Conservation (phyloP, 2,113 vertebrate species). For the Stictonetta naevosa region DNA sequence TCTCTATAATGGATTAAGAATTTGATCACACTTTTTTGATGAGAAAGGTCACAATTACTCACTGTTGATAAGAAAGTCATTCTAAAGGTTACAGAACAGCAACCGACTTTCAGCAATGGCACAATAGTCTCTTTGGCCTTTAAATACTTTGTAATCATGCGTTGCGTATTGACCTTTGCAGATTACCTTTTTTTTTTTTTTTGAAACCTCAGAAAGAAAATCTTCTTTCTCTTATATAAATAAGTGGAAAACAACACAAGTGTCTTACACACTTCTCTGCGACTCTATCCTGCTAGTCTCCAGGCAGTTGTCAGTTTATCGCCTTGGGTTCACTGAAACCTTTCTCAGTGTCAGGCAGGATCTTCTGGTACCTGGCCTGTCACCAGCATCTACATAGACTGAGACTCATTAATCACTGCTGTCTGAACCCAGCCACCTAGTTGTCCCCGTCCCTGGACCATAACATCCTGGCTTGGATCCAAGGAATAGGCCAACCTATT, state of each 20-base stretch:
- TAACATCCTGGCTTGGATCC: background rate
- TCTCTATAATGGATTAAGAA: slow-evolving; percentile 13
- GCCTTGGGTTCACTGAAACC: background rate
- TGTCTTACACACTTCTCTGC: background rate
- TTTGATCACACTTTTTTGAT: slow-evolving; percentile 8
- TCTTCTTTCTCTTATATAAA: background rate
- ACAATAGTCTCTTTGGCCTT: background rate
- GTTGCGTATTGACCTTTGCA: slow-evolving; percentile 10
- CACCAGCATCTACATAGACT: background rate
- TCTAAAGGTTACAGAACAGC: slow-evolving; percentile 50
- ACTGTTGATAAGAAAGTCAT: slow-evolving; percentile 21
- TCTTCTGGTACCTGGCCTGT: background rate
- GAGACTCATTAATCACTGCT: no score
- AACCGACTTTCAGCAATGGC: background rate
- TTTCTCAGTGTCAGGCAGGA: background rate
- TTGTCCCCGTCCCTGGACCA: background rate
- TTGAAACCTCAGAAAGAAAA: background rate
- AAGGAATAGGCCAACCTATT: background rate
- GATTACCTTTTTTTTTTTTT: background rate
- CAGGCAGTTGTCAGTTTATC: background rate
- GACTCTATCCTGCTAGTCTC: background rate
- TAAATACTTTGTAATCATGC: background rate
- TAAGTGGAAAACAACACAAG: background rate
- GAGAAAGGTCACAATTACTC: slow-evolving; percentile 39
- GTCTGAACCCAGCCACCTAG: background rate